Percentiles rank a stretch among this genome's conserved stretches.
These are phyloP conservation scores for Larimichthys polyactis DNA, from an alignment of 2,113 vertebrate genomes.

Conservation along the genomic window DNA sequence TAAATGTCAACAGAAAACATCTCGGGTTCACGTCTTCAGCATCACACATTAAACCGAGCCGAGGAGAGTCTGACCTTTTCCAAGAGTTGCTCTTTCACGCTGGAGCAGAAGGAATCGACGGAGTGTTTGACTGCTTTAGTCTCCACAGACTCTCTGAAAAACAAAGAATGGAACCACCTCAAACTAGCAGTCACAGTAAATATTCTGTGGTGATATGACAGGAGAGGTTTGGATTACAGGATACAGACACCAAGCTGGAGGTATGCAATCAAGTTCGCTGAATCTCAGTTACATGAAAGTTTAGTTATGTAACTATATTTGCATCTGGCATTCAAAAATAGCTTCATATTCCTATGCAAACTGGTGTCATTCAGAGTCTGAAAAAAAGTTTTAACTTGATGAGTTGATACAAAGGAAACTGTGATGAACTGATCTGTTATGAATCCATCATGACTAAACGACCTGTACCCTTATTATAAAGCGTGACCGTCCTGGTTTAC, in stretches of 20 bases:
- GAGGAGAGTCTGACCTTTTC: constrained; percentile 81
- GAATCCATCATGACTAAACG: too few relatives aligned
- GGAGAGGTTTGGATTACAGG: not conserved
- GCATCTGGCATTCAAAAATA: not conserved
- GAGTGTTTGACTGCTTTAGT: constrained; percentile 78
- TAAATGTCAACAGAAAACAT: too few relatives aligned
- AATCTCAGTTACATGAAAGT: too few relatives aligned
- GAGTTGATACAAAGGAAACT: not conserved
- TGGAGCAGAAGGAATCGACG: constrained; percentile 81
- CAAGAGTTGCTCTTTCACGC: constrained; percentile 85
- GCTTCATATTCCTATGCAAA: too few relatives aligned
- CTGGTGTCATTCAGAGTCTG: not conserved
- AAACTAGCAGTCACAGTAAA: not conserved
- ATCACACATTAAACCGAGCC: not conserved
- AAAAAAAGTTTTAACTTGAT: not conserved
- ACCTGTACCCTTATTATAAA: too few relatives aligned
- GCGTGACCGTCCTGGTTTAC: constrained; percentile 25
- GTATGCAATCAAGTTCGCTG: too few relatives aligned
- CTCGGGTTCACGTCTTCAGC: not conserved
- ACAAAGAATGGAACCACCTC: not conserved
- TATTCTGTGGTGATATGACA: not conserved
- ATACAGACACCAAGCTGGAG: not conserved
- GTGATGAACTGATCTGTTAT: not conserved
- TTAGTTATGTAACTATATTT: too few relatives aligned
- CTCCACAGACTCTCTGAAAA: constrained; percentile 83